Evolutionary conservation across 2,888 invertebrate genomes (phyloP), one percentile per base, ranked within the genome.

Genomic region (Syrphus vitripennis): DNA sequence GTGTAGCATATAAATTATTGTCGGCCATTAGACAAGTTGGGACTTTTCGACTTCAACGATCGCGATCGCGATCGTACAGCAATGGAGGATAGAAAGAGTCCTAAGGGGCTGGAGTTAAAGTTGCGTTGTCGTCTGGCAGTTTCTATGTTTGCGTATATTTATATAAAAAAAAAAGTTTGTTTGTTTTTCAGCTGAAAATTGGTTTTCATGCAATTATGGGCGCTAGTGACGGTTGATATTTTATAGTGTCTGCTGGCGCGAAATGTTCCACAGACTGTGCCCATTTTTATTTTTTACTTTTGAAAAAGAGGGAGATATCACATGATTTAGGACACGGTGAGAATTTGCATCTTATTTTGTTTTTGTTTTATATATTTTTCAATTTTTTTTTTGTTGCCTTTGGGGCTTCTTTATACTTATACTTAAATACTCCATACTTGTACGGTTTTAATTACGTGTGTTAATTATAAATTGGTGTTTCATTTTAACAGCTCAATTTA

Each of bases 381-480:
- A 14, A 16, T 14, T 59, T 16, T 59, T 57, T 45, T 0, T 65
- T 65, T 1, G 9, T 26, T 16, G 10, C 6, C 21, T 34, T 40
- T 31, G 14, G 48, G 10, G 21, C 21, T 53, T 63, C 21, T 31
- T 4, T 5, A 5, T 31, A 3, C 16, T 16, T 63, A 3, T 12
- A 12, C 42, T 24, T 10, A 31, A 37, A 34, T 29, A n/a, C 19
- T 10, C 24, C 29, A 31, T 59, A 31, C 42, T 65, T 70, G 79
- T 63, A 61, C 4, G 19, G 29, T 29, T 75, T 61, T 80, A 65
- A 75, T 69, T 75, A 63, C 16, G 48, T 55, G 57, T 50, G 77
- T 71, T 82, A 82, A 76, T 77, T 77, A 77, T 71, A 82, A 77
- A 71, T 82, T 71, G 71, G 82, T 77, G 82, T 82, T 82, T 71